A percentile compares a stretch with the other conserved stretches of the same genome.
These are phyloP conservation scores for Apogon talboti DNA, from an alignment of 2,797 vertebrate genomes.

Conservation along the genomic window DNA sequence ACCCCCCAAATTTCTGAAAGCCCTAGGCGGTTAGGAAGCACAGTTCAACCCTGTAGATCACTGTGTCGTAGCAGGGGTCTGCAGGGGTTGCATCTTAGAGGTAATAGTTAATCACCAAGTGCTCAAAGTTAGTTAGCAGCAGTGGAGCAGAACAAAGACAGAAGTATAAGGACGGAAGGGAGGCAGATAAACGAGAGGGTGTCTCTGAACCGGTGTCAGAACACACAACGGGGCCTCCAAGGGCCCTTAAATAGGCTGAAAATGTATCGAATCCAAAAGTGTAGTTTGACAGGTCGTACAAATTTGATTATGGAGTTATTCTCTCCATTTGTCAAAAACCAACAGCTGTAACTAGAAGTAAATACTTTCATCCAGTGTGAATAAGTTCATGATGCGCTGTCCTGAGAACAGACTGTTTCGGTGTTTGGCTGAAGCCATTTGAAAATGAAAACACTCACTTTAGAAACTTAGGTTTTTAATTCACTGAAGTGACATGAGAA, in stretches of 20 bases:
- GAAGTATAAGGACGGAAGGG: slow-evolving; percentile 23
- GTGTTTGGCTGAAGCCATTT: no score
- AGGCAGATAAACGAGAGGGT: slow-evolving; percentile 20
- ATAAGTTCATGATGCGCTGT: no score
- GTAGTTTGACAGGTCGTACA: no score
- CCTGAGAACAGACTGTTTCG: no score
- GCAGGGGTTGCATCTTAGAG: slow-evolving; percentile 65
- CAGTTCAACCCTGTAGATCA: slow-evolving; percentile 74
- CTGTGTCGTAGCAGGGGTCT: slow-evolving; percentile 61
- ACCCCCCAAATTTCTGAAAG: slow-evolving; percentile 56
- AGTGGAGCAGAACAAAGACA: slow-evolving; percentile 71
- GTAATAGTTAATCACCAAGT: slow-evolving; percentile 80
- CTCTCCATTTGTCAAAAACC: no score
- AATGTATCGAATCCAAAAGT: background rate
- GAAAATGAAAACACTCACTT: no score
- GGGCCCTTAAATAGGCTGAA: background rate
- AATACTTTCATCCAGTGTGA: no score
- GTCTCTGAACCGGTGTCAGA: slow-evolving; percentile 17
- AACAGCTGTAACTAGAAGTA: no score
- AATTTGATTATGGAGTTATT: no score
- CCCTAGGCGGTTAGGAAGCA: slow-evolving; percentile 79
- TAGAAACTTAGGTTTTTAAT: no score
- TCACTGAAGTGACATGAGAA: no score
- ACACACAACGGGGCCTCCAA: slow-evolving; percentile 4
- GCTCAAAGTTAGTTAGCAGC: slow-evolving; percentile 76